Evolutionary conservation across 2,797 vertebrate genomes (phyloP), one percentile per base, ranked within the genome.

Genomic region (Toxotes lorentzi): DNA sequence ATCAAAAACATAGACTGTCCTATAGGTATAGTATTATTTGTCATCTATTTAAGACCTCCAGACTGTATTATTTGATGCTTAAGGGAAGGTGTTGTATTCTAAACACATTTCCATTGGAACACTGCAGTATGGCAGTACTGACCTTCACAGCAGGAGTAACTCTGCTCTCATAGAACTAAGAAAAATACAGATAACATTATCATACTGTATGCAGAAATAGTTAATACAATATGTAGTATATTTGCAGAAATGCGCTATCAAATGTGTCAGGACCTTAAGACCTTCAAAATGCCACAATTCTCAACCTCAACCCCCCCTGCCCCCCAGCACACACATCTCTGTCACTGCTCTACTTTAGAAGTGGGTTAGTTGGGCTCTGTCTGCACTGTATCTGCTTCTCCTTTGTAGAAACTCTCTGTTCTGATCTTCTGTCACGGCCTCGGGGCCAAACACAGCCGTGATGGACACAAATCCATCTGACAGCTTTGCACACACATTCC

Each of bases 381-480:
- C 81, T 88, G 74, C 73, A 67, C 81, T 84, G 73, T 88, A 81
- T 91, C 70, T 84, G 79, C 87, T 86, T 76, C 71, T 89, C 83
- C 90, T 91, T 92, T 91, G 84, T 87, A 89, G 77, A 85, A 89
- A 84, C 73, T 77, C 81, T 86, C 76, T 87, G 78, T 89, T 93
- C 84, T 91, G 86, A 92, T 92, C 86, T 91, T 77, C 81, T 89
- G 88, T 89, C 87, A 64, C 4, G 16, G 76, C 88, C 92, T 71
- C 16, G 19, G 76, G 91, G 91, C 86, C 84, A 76, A 89, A 84
- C 43, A 30, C 76, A 82, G 76, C 84, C 56, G 54, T 88, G 90
- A 94, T 90, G 91, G 91, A 93, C 91, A 90, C 87, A 87, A 89
- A 93, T 89, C 88, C 85, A 88, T 90, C 78, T 88, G 92, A 94